These are phyloP conservation scores for Aleiodes testaceus DNA, from an alignment of 2,888 invertebrate species.

Conservation along the genomic window DNA sequence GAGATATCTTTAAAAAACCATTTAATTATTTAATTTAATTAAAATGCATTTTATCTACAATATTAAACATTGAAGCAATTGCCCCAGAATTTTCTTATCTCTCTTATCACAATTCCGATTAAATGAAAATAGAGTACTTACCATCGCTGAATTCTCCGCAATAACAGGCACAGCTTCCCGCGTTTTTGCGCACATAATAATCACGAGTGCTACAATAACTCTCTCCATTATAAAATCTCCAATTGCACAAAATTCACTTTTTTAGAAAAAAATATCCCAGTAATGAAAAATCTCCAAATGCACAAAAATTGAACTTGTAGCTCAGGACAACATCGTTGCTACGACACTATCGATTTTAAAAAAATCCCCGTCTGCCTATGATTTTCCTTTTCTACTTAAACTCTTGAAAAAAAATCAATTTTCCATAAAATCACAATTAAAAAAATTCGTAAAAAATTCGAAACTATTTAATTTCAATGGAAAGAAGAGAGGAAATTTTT, in stretches of 20 bases:
- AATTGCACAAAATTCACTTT: background rate
- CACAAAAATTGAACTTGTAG: slow-evolving; percentile 36
- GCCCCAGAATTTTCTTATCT: too few relatives aligned
- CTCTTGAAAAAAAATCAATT: too few relatives aligned
- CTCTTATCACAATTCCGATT: too few relatives aligned
- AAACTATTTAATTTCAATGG: too few relatives aligned
- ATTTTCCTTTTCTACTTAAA: slow-evolving; percentile 3
- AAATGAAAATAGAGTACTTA: background rate
- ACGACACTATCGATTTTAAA: slow-evolving; percentile 65
- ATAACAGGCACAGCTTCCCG: background rate
- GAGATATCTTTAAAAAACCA: background rate
- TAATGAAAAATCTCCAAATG: background rate
- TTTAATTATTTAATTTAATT: background rate
- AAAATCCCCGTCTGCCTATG: slow-evolving; percentile 29
- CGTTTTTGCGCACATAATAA: background rate
- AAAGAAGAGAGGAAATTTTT: too few relatives aligned
- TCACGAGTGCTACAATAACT: background rate
- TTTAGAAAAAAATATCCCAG: background rate
- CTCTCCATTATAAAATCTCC: background rate
- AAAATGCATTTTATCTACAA: too few relatives aligned
- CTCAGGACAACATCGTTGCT: slow-evolving; percentile 63
- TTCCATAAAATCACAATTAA: too few relatives aligned
- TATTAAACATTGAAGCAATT: too few relatives aligned
- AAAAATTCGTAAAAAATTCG: too few relatives aligned
- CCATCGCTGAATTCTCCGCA: background rate